These are phyloP conservation scores for Nylanderia fulva DNA, from an alignment of 1,140 invertebrate species.

Conservation along the genomic window DNA sequence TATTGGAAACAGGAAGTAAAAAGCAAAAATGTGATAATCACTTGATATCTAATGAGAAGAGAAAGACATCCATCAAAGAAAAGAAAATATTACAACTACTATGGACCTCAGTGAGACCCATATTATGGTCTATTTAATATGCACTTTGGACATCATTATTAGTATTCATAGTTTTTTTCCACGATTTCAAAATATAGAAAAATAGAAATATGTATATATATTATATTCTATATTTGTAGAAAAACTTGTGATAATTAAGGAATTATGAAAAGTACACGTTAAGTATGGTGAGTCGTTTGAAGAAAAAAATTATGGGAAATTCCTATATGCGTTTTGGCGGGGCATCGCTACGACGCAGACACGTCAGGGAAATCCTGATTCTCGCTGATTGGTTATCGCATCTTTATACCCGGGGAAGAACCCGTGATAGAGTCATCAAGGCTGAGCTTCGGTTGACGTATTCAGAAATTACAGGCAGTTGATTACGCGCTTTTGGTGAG, in stretches of 20 bases:
- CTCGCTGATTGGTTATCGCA: constrained; percentile 44
- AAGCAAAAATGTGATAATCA: neutral
- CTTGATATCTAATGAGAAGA: too few species aligned
- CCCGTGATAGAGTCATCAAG: constrained; percentile 66
- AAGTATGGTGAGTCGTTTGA: too few species aligned
- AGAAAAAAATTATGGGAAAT: neutral
- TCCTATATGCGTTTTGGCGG: neutral
- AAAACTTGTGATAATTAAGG: too few species aligned
- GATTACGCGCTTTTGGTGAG: constrained; percentile 34
- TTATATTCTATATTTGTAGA: too few species aligned
- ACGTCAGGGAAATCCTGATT: constrained; percentile 19
- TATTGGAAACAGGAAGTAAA: neutral
- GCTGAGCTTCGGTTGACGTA: constrained; percentile 60
- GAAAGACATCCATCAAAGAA: neutral
- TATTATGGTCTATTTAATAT: neutral
- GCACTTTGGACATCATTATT: neutral
- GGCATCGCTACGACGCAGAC: neutral
- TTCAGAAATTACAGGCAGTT: constrained; percentile 45
- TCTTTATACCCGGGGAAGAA: constrained; percentile 70
- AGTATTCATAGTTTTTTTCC: neutral
- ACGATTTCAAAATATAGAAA: neutral
- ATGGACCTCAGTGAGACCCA: neutral
- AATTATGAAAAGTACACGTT: too few species aligned
- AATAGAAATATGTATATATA: too few species aligned
- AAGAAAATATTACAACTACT: neutral